These are phyloP conservation scores for Morpho deidamia DNA, from an alignment of 2,888 invertebrate genomes.

Conservation along the genomic window DNA sequence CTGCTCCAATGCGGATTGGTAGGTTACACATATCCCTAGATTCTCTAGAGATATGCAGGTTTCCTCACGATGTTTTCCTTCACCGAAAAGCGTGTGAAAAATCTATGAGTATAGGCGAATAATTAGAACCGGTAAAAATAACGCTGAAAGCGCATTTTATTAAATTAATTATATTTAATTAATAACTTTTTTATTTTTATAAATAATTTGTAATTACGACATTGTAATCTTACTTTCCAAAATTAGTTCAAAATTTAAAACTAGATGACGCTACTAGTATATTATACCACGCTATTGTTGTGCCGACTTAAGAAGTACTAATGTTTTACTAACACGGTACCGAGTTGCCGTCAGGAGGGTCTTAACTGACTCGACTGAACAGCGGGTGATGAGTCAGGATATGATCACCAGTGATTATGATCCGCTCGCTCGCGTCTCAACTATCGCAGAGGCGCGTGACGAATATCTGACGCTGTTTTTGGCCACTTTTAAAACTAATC, in stretches of 20 bases:
- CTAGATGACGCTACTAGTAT: slow-evolving; percentile 37
- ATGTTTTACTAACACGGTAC: accelerated
- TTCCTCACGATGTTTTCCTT: too few species aligned
- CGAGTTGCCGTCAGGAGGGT: slow-evolving; percentile 59
- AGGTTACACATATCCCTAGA: too few species aligned
- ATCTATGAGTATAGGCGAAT: too few species aligned
- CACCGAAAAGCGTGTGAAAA: too few species aligned
- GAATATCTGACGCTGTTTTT: slow-evolving; percentile 60
- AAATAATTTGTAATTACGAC: too few species aligned
- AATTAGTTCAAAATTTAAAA: background rate
- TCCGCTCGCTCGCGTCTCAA: slow-evolving; percentile 51
- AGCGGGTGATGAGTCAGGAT: slow-evolving; percentile 65
- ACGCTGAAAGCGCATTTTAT: too few species aligned
- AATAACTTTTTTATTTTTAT: too few species aligned
- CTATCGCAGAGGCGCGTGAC: slow-evolving; percentile 54
- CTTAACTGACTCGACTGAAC: slow-evolving; percentile 78
- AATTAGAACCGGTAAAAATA: too few species aligned
- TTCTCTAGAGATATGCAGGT: too few species aligned
- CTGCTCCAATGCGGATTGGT: too few species aligned
- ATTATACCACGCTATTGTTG: slow-evolving; percentile 37
- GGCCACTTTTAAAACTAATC: slow-evolving; percentile 28
- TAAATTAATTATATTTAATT: too few species aligned
- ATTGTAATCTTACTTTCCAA: background rate
- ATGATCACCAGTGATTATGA: slow-evolving; percentile 50
- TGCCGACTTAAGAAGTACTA: slow-evolving; percentile 19